Evolutionary conservation across 2,888 invertebrate species (phyloP).

Genomic region (Synanthedon formicaeformis): DNA sequence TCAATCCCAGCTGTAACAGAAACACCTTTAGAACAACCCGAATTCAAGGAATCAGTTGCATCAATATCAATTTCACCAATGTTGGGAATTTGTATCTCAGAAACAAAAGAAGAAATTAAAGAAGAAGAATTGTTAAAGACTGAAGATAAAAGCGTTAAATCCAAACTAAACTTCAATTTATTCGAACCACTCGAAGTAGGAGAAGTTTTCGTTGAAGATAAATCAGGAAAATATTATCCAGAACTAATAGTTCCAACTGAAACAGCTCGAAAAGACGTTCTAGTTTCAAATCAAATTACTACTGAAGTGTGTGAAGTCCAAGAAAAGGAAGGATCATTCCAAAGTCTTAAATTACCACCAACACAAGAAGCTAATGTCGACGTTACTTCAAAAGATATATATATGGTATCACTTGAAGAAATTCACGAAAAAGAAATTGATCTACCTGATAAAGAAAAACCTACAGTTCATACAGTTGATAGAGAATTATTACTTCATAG

Average conservation of each 20-base stretch:
- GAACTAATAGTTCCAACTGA: constrained; percentile 84
- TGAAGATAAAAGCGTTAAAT: constrained; percentile 61
- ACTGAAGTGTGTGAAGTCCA: constrained; percentile 75
- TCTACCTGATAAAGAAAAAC: constrained; percentile 44
- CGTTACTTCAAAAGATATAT: constrained; percentile 72
- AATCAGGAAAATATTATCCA: constrained; percentile 82
- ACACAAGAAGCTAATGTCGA: constrained; percentile 72
- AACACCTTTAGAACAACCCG: constrained; percentile 58
- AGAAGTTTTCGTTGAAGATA: constrained; percentile 77
- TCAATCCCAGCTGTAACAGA: constrained; percentile 73
- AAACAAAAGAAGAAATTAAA: constrained; percentile 72
- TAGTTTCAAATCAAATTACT: constrained; percentile 74
- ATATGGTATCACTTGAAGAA: constrained; percentile 66
- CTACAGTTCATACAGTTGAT: constrained; percentile 33
- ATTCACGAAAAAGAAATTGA: constrained; percentile 76
- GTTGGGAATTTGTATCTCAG: constrained; percentile 74
- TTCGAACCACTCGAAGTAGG: constrained; percentile 75
- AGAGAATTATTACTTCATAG: constrained; percentile 50
- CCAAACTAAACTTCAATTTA: constrained; percentile 73
- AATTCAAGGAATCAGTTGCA: constrained; percentile 65
- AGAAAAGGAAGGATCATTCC: constrained; percentile 76
- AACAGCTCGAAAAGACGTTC: constrained; percentile 74
- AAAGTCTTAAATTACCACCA: constrained; percentile 70
- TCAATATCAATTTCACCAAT: constrained; percentile 71
- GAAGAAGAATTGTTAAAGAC: constrained; percentile 66